Percentiles rank a stretch among this genome's conserved stretches.
phyloP scores from a whole-genome alignment of 2,888 invertebrate species.

The Aleiodes testaceus region DNA sequence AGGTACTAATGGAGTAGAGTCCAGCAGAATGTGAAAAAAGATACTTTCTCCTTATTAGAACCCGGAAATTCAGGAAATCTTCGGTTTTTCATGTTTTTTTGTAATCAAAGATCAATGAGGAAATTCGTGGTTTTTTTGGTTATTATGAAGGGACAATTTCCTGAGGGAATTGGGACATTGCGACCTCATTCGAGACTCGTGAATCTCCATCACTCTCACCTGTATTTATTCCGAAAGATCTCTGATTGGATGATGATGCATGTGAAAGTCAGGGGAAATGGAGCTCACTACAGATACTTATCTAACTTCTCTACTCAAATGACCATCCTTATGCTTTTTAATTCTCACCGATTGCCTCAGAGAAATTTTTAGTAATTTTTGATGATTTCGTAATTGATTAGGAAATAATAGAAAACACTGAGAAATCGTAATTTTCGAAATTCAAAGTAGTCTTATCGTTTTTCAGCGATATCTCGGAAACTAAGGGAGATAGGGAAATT shows the following conservation, averaged over 20 bases:
- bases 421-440: no score
- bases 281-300: slow-evolving; percentile 2
- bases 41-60: slow-evolving; percentile 20
- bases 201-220: slow-evolving; percentile 61
- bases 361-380: neutral
- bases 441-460: no score
- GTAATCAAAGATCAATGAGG: neutral
- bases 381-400: neutral
- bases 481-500: no score
- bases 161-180: slow-evolving; percentile 23
- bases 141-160: neutral
- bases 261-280: slow-evolving; percentile 65
- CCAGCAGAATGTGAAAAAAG: neutral
- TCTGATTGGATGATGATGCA: slow-evolving; percentile 56
- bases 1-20: slow-evolving; percentile 8
- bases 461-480: no score
- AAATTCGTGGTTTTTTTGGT: no score
- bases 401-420: neutral
- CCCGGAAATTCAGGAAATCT: slow-evolving; percentile 16
- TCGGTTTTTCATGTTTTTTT: neutral
- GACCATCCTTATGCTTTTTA: no score
- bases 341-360: neutral
- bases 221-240: slow-evolving; percentile 50
- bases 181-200: slow-evolving; percentile 30
- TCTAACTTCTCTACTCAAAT: no score